Evolutionary conservation across 2,113 vertebrate genomes (phyloP), one percentile per base, ranked within the genome.

Genomic region (Nannospalax galili): DNA sequence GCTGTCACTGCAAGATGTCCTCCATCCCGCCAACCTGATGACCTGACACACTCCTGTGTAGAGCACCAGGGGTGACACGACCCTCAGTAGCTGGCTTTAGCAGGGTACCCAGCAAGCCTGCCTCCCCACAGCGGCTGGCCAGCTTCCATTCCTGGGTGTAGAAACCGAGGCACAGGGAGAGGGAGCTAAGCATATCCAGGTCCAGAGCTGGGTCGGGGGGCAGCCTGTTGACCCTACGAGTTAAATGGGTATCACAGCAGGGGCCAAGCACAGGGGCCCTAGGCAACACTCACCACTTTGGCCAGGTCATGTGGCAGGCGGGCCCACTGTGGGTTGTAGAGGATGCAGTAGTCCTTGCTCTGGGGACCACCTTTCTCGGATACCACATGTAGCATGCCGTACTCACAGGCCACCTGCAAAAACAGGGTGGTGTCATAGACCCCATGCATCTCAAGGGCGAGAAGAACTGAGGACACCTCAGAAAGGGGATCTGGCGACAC

Each of bases 281-380:
- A 8, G 28, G 2, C 12, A 78, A 70, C 88, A 98, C 99, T 99
- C 97, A 99, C 99, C 95, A 99, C 99, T 97, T 99, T 99, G 80
- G 98, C 97, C 85, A 99, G 98, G 97, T 99, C 99, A 8, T 99
- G 99, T 0, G 99, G 99, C 97, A 99, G 98, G 95, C 98, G 99
- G 4, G 99, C 99, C 99, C 99, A 99, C 95, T 99, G 98, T 0
- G 99, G 98, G 97, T 99, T 99, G 98, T 99, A 99, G 94, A 99
- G 99, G 92, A 99, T 99, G 97, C 99, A 99, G 97, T 99, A 99
- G 98, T 99, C 99, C 96, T 99, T 99, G 93, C 99, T 99, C 96
- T 96, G 98, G 96, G 96, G 98, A 72, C 97, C 98, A 4, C 98
- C 98, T 7, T 96, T 97, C 92, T 99, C 99, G 0, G 98, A 96